Evolutionary conservation across 2,113 vertebrate species (phyloP), one percentile per base, ranked within the genome.

Genomic region (Ctenomys sociabilis): DNA sequence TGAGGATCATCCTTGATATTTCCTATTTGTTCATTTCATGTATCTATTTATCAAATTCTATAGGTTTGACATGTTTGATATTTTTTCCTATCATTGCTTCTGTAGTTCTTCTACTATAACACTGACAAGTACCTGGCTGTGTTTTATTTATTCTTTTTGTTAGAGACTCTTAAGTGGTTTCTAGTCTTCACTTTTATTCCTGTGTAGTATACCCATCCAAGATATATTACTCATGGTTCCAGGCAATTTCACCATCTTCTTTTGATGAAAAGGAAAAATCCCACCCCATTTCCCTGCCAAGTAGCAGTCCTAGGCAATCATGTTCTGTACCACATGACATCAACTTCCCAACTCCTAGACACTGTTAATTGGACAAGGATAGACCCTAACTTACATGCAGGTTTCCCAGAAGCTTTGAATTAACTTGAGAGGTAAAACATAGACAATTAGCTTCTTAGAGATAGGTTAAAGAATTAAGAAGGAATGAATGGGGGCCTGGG

Each of bases 391-490:
- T 90, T 83, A 93, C 63, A 52, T 78, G 30, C 54, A 91, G 35
- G 9, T 85, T 82, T 72, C 37, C 75, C 28, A 90, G 75, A 21
- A 96, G 64, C 75, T 87, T 43, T 88, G 73, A 91, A 77, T 49
- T 93, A 85, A 85, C 24, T 37, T 66, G 32, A 80, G 32, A 64
- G 26, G 45, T 73, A 68, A 89, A 90, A 32, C 63, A 89, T 92
- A 32, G 54, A 13, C 57, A 92, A 61, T 81, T 89, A 85, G 54
- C 28, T 73, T 96, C 57, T 75, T 5, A 86, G 75, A 26, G 26
- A 90, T 90, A 81, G 32, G 64, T 21, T 85, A 73, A 72, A 81
- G 26, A 90, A 81, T 90, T 92, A 94, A 30, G 8, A 94, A 89
- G 57, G 54, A 85, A 30, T 43, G 28, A 66, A 64, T 73, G 80